Evolutionary conservation across 2,888 invertebrate species (phyloP), one percentile per base, ranked within the genome.

Genomic region (Galerucella nymphaeae): DNA sequence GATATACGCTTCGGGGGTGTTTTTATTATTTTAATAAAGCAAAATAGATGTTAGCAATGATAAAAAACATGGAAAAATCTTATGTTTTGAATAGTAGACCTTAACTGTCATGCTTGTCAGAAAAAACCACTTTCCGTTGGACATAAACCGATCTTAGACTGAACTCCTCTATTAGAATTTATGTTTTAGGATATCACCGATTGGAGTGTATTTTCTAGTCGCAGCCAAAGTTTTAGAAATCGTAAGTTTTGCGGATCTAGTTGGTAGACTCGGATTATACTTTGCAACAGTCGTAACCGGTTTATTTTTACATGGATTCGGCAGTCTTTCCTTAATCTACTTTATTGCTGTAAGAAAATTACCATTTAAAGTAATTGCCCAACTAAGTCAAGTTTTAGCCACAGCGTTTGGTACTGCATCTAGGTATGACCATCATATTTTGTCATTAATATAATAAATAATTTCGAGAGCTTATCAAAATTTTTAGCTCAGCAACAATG

Each of bases 341-440:
- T 93, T 96, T 80, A 81, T 96, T 77, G 91, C 93, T 55, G 94
- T 95, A 0, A 91, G 95, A 82, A 93, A 92, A 76, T 89, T 97
- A 76, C 98, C 98, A 0, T 94, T 95, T 85, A 89, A 90, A 72
- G 94, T 93, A 80, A 91, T 96, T 71, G 92, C 91, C 14, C 93
- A 93, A 84, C 93, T 97, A 90, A 93, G 95, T 75, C 96, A 96
- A 82, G 97, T 98, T 23, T 89, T 97, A 87, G 95, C 96, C 4
- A 98, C 98, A 1, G 98, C 98, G 59, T 98, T 98, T 85, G 98
- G 97, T 80, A 98, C 98, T 41, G 96, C 97, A 41, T 98, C 97
- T 50, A 94, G 95, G 92, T 91, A 85, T 79, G 75, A 42, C 30
- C n/a, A 4, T 30, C 65, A 20, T n/a, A 14, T 13, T 14, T 50